phyloP scores from a whole-genome alignment of 2,888 invertebrate genomes.

The Argyra leucocephala region DNA sequence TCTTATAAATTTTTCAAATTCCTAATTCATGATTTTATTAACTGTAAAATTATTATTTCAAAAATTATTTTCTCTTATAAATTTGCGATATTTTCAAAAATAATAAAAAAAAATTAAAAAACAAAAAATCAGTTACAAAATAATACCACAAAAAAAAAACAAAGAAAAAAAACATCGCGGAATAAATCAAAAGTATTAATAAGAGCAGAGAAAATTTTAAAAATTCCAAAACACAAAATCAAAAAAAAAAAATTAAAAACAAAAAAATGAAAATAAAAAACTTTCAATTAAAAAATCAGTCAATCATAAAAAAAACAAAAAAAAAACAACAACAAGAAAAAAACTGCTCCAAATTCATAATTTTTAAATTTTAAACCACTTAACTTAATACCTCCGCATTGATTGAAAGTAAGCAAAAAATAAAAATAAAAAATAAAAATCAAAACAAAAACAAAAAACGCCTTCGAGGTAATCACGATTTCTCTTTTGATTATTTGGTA shows the following conservation, averaged over 20 bases:
- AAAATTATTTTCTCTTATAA: no score
- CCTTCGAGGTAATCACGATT: constrained; percentile 6
- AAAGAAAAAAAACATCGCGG: neutral
- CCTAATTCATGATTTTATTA: no score
- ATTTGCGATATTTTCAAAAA: no score
- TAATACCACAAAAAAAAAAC: neutral
- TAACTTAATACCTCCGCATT: constrained; percentile 4
- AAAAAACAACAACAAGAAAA: no score
- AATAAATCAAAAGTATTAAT: neutral
- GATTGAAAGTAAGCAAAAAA: neutral
- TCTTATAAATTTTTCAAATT: no score
- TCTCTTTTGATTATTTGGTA: constrained; percentile 6
- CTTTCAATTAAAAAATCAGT: constrained; percentile 3
- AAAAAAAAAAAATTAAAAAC: neutral
- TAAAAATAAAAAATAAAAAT: neutral
- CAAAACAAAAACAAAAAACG: neutral
- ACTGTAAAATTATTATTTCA: no score
- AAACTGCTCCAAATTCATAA: constrained; percentile 1
- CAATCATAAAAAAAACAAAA: neutral
- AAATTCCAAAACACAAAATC: neutral
- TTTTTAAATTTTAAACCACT: constrained; percentile 4
- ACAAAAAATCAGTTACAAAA: neutral
- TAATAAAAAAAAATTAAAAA: neutral
- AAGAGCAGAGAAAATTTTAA: neutral
- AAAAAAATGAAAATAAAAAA: neutral